Base-by-base conservation (phyloP, 2,888 invertebrate species). In the Cryptophagus acutangulus region DNA sequence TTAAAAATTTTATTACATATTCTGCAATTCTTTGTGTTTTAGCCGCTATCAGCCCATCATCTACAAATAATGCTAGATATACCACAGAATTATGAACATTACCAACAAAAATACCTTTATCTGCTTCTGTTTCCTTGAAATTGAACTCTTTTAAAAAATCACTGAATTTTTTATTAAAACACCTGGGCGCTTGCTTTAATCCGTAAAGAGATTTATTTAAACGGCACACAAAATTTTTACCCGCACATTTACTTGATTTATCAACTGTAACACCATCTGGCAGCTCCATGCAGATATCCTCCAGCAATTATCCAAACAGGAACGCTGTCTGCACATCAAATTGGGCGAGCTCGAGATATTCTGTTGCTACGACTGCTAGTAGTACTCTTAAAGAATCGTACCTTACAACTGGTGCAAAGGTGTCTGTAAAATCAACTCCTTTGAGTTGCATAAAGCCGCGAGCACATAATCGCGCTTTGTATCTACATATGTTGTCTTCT, bases 61-160 rank as follows among this genome's bases (percentile, higher is more conserved):
- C 64, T 9, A 63, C 43, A 28, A 36, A 43, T 2, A 40, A 4
- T n/a, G 26, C 13, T 1, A 30, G 14, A 9, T 39, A 24, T 9
- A 61, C 15, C 33, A 13, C 43, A 16, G 41, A 26, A 9, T 33
- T 25, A 2, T 40, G 25, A n/a, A 48, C 46, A 6, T 45, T 13
- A n/a, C 43, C 40, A 4, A 41, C 38, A 37, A 51, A 63, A 2
- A 63, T 39, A 38, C 63, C 63, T 8, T 55, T 49, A 36, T 64
- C 61, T 12, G 51, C 50, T 13, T 45, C 20, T 20, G 46, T 55
- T 14, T 49, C 37, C 24, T 53, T 37, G 14, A 63, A 51, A 18
- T 54, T 45, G 28, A 51, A 50, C 17, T 45, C 54, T 3, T 45
- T 39, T 6, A 62, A 33, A 34, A 55, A 57, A 12, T 54, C 56